Evolutionary conservation across 2,888 invertebrate species (phyloP).

Genomic region (Philonicus albiceps): DNA sequence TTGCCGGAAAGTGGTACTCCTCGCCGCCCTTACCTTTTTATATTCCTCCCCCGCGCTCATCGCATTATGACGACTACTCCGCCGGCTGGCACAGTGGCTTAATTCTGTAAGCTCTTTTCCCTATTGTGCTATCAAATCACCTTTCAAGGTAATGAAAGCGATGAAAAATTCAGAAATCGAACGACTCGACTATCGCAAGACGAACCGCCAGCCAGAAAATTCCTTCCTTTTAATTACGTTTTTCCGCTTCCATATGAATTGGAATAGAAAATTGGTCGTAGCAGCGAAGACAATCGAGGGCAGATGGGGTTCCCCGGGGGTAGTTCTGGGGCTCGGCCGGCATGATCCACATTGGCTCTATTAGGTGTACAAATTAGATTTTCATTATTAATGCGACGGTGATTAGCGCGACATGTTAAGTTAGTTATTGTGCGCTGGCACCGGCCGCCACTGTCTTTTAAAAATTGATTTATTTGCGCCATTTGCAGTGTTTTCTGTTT

Average conservation of each 20-base stretch:
- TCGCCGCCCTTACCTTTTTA: neutral
- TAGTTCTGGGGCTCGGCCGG: neutral
- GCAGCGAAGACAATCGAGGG: neutral
- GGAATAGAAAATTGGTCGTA: conserved; percentile 37
- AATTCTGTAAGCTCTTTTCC: conserved; percentile 36
- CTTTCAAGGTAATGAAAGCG: conserved; percentile 38
- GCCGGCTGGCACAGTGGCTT: neutral
- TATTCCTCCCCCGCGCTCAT: neutral
- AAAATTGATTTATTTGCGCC: conserved; percentile 21
- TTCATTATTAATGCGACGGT: conserved; percentile 34
- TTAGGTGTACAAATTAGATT: conserved; percentile 42
- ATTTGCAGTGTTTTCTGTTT: neutral
- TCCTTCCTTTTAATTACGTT: conserved; percentile 40
- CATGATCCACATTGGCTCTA: neutral
- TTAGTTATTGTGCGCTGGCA: neutral
- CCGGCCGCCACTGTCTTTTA: neutral
- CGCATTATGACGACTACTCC: neutral
- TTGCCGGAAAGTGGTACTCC: neutral
- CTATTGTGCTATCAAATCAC: conserved; percentile 28
- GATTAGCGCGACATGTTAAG: conserved; percentile 14
- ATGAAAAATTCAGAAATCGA: conserved; percentile 38
- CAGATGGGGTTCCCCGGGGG: conserved; percentile 14
- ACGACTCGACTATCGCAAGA: conserved; percentile 24
- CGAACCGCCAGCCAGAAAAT: neutral
- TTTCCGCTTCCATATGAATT: conserved; percentile 11